Conservation (phyloP, 2,888 invertebrate genomes). For the Cordilura impudica region DNA sequence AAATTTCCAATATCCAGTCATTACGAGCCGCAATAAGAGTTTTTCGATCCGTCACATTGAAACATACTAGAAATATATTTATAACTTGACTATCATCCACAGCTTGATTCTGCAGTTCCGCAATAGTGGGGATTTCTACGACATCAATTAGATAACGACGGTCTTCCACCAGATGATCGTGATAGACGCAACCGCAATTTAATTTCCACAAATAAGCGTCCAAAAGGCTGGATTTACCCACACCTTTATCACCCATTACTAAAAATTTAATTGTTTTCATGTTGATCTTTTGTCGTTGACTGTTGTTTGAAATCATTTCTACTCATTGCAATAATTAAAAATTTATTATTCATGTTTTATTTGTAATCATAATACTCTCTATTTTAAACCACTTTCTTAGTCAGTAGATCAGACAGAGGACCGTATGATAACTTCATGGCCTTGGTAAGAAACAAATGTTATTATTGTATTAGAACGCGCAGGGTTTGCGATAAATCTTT, state of each 20-base stretch:
- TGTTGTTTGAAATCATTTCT: too few species aligned
- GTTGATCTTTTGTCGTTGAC: neutral
- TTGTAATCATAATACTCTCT: too few species aligned
- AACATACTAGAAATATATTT: slow-evolving; percentile 51
- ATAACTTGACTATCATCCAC: neutral
- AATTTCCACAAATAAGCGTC: slow-evolving; percentile 40
- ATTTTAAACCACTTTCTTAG: too few species aligned
- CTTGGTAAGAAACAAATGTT: too few species aligned
- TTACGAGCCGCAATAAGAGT: slow-evolving; percentile 26
- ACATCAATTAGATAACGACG: slow-evolving; percentile 45
- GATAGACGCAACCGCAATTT: slow-evolving; percentile 39
- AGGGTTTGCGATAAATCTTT: too few species aligned
- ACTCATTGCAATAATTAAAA: too few species aligned
- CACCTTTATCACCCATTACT: slow-evolving; percentile 46
- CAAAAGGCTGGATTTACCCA: slow-evolving; percentile 35
- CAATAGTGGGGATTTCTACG: slow-evolving; percentile 33
- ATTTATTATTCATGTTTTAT: too few species aligned
- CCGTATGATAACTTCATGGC: too few species aligned
- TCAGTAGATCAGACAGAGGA: too few species aligned
- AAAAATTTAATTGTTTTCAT: slow-evolving; percentile 51
- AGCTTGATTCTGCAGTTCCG: slow-evolving; percentile 20
- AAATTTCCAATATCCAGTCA: slow-evolving; percentile 38
- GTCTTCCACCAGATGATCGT: slow-evolving; percentile 40
- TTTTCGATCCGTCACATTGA: slow-evolving; percentile 46
- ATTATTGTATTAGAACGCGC: too few species aligned